These are phyloP conservation scores for Cryptotermes secundus DNA, from an alignment of 1,140 invertebrate genomes.

Conservation along the genomic window DNA sequence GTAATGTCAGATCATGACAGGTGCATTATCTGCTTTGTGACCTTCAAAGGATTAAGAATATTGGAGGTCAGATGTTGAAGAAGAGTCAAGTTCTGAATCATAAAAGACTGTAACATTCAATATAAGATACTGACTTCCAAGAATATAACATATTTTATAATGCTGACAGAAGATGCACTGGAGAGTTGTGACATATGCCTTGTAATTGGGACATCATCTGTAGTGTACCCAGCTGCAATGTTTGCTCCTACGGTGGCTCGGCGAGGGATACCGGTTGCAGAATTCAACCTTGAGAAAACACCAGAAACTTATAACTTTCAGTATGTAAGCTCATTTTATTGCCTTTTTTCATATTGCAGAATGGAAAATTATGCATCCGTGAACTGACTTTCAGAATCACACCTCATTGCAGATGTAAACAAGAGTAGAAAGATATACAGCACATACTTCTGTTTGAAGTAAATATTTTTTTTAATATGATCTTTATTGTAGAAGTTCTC, in stretches of 20 bases:
- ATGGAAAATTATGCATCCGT: not conserved
- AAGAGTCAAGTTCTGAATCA: no score
- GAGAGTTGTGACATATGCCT: conserved; percentile 78
- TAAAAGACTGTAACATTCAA: no score
- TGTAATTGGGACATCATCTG: conserved; percentile 82
- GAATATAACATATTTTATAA: no score
- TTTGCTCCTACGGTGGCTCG: conserved; percentile 79
- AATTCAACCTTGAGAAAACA: conserved; percentile 85
- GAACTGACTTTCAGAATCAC: not conserved
- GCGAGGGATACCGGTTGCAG: conserved; percentile 78
- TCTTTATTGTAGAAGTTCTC: no score
- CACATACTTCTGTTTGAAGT: no score
- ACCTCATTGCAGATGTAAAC: no score
- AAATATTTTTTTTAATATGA: no score
- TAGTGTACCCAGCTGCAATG: conserved; percentile 92
- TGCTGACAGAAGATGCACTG: conserved; percentile 58
- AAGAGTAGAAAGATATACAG: not conserved
- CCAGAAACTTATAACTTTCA: conserved; percentile 67
- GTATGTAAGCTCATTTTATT: conserved; percentile 49
- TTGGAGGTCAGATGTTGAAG: no score
- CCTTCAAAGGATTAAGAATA: no score
- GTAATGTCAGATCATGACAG: no score
- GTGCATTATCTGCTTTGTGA: no score
- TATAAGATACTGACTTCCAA: no score
- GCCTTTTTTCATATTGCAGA: not conserved